Base-by-base conservation (phyloP, 2,113 vertebrate species). In the Cyanocitta stelleri region DNA sequence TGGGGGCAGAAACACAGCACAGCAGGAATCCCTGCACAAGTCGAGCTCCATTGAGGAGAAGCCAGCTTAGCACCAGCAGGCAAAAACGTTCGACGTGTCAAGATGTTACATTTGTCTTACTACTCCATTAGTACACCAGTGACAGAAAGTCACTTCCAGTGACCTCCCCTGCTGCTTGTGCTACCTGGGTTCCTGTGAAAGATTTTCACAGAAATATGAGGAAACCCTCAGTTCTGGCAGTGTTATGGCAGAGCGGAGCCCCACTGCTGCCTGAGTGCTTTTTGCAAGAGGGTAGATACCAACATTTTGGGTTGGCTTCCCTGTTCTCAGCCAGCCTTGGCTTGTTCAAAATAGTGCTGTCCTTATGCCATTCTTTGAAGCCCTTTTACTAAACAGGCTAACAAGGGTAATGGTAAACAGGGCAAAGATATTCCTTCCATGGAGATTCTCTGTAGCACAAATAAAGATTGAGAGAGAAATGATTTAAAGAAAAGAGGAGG, bases 71-170 rank as follows among this genome's bases (percentile, higher is more conserved):
- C 89, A 88, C 90, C 46, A 95, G 92, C 75, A 95, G 95, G 74
- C 76, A 90, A 94, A 96, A 95, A 39, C 19, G 0, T 49, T n/a
- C 3, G 2, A 48, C 21, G 3, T 44, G 87, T 88, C 84, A 89
- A 64, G 90, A 78, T 0, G 2, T 58, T 75, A 33, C 94, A 79
- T 96, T 94, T 66, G 48, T 82, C 85, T 96, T 78, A 35, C 58
- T 1, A 3, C 51, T 79, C 56, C 87, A 63, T 91, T 93, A 95
- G 86, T 67, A 92, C 4, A 15, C 48, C 44, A 90, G 73, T 92
- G 97, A 97, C 95, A 95, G 87, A 91, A 94, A 92, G 93, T 89
- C 87, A 89, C 96, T 93, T 94, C 93, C 79, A 91, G 67, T 27
- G 46, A 89, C 74, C 83, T 90, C 80, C 85, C 85, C 75, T 72